A percentile compares a stretch with the other conserved stretches of the same genome.
These are phyloP conservation scores for Chloebia gouldiae DNA, from an alignment of 2,113 vertebrate species.

Conservation along the genomic window DNA sequence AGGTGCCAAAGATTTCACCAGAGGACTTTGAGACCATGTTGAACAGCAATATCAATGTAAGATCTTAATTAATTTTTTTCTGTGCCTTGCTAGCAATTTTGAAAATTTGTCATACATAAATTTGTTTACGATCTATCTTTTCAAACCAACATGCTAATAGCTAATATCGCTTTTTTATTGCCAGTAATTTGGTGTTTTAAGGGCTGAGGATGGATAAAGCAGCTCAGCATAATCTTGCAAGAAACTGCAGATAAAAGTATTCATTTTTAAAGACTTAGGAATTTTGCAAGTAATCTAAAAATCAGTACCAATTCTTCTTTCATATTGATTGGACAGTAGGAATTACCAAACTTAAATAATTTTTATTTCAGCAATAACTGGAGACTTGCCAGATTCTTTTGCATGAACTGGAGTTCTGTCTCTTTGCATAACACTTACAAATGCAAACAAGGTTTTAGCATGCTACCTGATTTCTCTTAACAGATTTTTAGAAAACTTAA, in stretches of 20 bases:
- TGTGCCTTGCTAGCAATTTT: neutral
- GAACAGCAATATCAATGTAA: conserved; percentile 98
- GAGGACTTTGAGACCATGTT: conserved; percentile 99
- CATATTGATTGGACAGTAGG: neutral
- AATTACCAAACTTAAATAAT: neutral
- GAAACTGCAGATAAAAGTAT: neutral
- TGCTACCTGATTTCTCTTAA: neutral
- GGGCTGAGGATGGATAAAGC: neutral
- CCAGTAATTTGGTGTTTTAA: neutral
- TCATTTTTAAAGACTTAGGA: neutral
- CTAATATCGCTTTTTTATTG: neutral
- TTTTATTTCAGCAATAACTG: neutral
- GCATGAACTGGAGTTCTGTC: neutral
- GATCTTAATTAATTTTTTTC: conserved; percentile 20
- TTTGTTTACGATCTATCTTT: neutral
- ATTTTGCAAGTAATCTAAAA: neutral
- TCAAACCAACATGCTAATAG: neutral
- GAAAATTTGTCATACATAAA: neutral
- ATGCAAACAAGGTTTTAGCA: neutral
- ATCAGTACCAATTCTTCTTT: neutral
- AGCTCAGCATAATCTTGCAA: neutral
- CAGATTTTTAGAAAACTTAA: neutral
- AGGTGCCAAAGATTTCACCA: conserved; percentile 92
- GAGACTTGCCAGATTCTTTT: neutral
- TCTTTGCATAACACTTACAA: neutral